Percentiles rank a stretch among this genome's conserved stretches.
Conservation (phyloP, 2,797 vertebrate genomes). For the Danionella dracula region DNA sequence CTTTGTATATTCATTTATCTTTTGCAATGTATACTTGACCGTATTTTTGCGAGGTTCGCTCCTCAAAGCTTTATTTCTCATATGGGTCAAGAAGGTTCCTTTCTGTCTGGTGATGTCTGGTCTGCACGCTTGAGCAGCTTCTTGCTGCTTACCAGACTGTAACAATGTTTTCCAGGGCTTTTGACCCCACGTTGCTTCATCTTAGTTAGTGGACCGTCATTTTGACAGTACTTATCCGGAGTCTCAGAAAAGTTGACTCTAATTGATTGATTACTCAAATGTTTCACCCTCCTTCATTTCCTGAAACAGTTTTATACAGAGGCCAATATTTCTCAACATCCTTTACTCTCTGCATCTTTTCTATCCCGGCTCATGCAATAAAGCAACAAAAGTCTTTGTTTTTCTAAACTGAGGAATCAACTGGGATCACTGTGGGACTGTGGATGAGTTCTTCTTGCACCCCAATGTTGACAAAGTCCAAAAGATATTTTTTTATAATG, state of each 20-base stretch:
- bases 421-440: too few relatives aligned
- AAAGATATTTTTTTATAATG: too few relatives aligned
- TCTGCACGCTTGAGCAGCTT: neutral
- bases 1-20: too few relatives aligned
- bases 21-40: too few relatives aligned
- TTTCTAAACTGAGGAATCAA: too few relatives aligned
- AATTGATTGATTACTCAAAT: constrained; percentile 27
- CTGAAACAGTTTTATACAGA: neutral
- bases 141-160: constrained; percentile 25
- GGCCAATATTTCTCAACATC: neutral
- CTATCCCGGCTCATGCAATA: neutral
- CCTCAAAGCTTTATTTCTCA: neutral
- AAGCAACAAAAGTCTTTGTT: too few relatives aligned
- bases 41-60: neutral
- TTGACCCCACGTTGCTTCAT: neutral
- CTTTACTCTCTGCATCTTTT: neutral
- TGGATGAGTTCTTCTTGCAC: too few relatives aligned
- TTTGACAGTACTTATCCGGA: neutral
- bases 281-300: neutral
- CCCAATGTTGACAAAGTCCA: too few relatives aligned
- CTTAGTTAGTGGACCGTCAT: constrained; percentile 7
- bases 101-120: constrained; percentile 12
- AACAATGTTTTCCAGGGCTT: constrained; percentile 17
- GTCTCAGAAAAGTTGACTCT: constrained; percentile 1
- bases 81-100: neutral